Evolutionary conservation across 2,113 vertebrate genomes (phyloP), one percentile per base, ranked within the genome.

Genomic region (Cochlearius cochlearius): DNA sequence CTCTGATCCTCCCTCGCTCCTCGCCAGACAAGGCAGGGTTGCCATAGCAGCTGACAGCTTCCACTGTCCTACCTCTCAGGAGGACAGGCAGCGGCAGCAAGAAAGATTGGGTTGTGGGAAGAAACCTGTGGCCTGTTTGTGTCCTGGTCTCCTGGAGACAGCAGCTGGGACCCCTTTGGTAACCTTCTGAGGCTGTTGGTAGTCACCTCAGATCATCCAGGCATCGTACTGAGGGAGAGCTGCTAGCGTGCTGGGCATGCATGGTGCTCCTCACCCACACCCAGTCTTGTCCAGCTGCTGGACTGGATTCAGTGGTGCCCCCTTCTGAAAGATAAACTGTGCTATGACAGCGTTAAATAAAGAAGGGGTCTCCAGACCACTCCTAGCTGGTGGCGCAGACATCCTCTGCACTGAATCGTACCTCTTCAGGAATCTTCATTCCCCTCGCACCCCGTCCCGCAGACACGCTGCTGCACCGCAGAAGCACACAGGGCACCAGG

Each of bases 21-120:
- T 88, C 63, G 47, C 78, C 81, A 92, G 67, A 45, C 25, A 29
- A 94, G 47, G 30, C 75, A 91, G 49, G 47, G 95, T 97, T 97
- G 93, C 95, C 81, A 97, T 93, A 96, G 97, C 85, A 98, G 95
- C 95, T 95, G 86, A 73, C 56, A 90, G 26, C 56, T 39, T 68
- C 66, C 56, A 13, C 80, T 93, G 67, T 72, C 76, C 82, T 77
- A 8, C 56, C 72, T 94, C 83, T 79, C 49, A 39, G 56, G 67
- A 92, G 88, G 68, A 87, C 67, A 64, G 58, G 60, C 80, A 83
- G 82, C 53, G 92, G 88, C 66, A 84, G 76, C 45, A 34, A 72
- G 73, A 91, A 27, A 43, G 52, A 89, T 1, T 1, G 1, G 59
- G 21, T 36, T 88, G 32, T 25, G 73, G 49, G 58, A 82, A 85